Conservation (phyloP, 64 coral and sea anemone species). For the Stylophora pistillata region DNA sequence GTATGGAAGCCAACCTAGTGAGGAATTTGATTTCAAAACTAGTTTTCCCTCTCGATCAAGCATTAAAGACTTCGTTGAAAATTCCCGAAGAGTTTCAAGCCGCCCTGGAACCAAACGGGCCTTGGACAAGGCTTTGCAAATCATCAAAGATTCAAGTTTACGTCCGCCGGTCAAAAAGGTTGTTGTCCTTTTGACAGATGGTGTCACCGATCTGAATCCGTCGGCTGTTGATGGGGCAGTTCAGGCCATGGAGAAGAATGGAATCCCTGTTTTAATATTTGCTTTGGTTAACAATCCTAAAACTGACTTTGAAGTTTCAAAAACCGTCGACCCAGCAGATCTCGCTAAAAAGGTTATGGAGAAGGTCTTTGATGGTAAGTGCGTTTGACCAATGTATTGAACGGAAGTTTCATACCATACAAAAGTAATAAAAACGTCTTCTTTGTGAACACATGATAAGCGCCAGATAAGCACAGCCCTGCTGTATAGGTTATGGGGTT, state of each 20-base stretch:
- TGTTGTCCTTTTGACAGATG: slow-evolving; percentile 14
- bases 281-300: background rate
- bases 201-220: background rate
- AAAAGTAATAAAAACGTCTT: too few relatives aligned
- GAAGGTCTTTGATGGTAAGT: slow-evolving; percentile 20
- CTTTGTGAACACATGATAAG: too few relatives aligned
- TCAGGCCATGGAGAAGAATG: background rate
- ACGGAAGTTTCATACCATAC: too few relatives aligned
- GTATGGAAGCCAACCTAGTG: slow-evolving; percentile 28
- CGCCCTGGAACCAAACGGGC: slow-evolving; percentile 15
- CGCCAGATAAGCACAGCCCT: too few relatives aligned
- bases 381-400: background rate
- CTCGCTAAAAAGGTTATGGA: slow-evolving; percentile 29
- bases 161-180: slow-evolving; percentile 26
- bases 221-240: background rate
- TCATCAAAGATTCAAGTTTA: slow-evolving; percentile 34
- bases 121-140: slow-evolving; percentile 24
- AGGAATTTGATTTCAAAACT: slow-evolving; percentile 38
- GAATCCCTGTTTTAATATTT: slow-evolving; percentile 13
- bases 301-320: slow-evolving; percentile 7
- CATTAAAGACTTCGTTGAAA: slow-evolving; percentile 26
- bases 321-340: background rate
- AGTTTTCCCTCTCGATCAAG: slow-evolving; percentile 26
- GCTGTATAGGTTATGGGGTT: too few relatives aligned
- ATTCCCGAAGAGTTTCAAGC: background rate